Percentiles rank a stretch among this genome's conserved stretches.
These are phyloP conservation scores for Nematopogon swammerdamellus DNA, from an alignment of 2,888 invertebrate species.

Conservation along the genomic window DNA sequence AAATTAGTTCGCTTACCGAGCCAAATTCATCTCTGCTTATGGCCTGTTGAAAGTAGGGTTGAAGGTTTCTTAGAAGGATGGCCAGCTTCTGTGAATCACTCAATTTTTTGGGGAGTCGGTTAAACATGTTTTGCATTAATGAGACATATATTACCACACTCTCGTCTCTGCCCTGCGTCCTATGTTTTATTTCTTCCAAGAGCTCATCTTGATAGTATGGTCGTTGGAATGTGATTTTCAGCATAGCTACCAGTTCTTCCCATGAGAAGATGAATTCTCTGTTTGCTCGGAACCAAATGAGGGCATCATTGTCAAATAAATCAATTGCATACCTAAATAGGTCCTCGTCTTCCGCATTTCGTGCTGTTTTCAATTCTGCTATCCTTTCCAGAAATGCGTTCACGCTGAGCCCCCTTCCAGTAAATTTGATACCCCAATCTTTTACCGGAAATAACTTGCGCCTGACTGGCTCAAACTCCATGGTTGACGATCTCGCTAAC, in stretches of 20 bases:
- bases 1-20: no score
- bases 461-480: no score
- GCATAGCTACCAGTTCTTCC: slow-evolving; percentile 5
- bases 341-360: slow-evolving; percentile 4
- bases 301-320: slow-evolving; percentile 7
- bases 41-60: no score
- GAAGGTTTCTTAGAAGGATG: no score
- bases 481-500: no score
- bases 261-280: slow-evolving; percentile 4
- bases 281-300: slow-evolving; percentile 8
- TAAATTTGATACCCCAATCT: no score
- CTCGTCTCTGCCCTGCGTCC: slow-evolving; percentile 5
- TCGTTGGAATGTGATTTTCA: slow-evolving; percentile 6
- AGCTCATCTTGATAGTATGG: slow-evolving; percentile 9
- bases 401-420: no score
- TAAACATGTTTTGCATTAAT: slow-evolving; percentile 5
- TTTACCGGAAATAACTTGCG: no score
- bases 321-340: slow-evolving; percentile 6
- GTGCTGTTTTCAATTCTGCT: slow-evolving; percentile 1
- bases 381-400: slow-evolving; percentile 4
- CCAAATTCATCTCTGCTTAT: no score
- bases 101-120: not conserved
- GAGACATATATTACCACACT: slow-evolving; percentile 2
- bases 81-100: not conserved
- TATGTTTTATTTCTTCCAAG: slow-evolving; percentile 4